A percentile compares a stretch with the other conserved stretches of the same genome.
These are phyloP conservation scores for Hirtodrosophila alboralis DNA, from an alignment of 2,888 invertebrate species.

Conservation along the genomic window DNA sequence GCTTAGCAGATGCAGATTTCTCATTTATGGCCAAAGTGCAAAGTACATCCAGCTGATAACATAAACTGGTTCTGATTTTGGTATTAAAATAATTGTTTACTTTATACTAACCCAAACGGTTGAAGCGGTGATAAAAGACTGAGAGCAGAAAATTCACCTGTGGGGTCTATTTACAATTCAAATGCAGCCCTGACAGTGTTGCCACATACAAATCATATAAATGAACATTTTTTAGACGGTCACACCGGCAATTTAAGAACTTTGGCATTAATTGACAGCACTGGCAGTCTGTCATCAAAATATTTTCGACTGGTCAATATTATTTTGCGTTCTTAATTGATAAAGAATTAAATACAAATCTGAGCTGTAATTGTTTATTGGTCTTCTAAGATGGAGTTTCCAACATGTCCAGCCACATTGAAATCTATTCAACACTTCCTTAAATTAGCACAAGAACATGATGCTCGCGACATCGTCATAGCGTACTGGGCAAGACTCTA, in stretches of 20 bases:
- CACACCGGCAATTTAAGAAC: slow-evolving; percentile 13
- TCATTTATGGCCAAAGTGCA: slow-evolving; percentile 67
- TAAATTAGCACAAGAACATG: slow-evolving; percentile 96
- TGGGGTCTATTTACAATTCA: slow-evolving; percentile 8
- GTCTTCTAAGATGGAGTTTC: slow-evolving; percentile 84
- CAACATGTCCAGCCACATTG: slow-evolving; percentile 90
- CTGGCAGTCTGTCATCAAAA: slow-evolving; percentile 31
- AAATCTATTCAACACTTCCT: slow-evolving; percentile 95
- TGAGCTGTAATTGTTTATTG: slow-evolving; percentile 1
- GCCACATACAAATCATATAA: too few relatives aligned
- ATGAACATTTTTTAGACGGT: slow-evolving; percentile 1
- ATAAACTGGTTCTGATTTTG: slow-evolving; percentile 3
- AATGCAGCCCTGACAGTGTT: slow-evolving; percentile 36
- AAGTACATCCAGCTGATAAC: slow-evolving; percentile 67
- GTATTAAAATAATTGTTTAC: background rate
- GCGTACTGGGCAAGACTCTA: slow-evolving; percentile 97
- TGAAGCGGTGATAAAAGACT: slow-evolving; percentile 38
- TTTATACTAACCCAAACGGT: slow-evolving; percentile 22
- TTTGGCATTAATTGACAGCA: slow-evolving; percentile 8
- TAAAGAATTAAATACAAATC: slow-evolving; percentile 6
- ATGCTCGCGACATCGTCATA: slow-evolving; percentile 93
- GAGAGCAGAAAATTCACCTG: slow-evolving; percentile 39
- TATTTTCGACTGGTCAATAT: slow-evolving; percentile 27
- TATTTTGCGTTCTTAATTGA: slow-evolving; percentile 1
- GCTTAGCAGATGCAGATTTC: slow-evolving; percentile 13